phyloP scores from a whole-genome alignment of 2,888 invertebrate genomes.

The Junonia oenone region DNA sequence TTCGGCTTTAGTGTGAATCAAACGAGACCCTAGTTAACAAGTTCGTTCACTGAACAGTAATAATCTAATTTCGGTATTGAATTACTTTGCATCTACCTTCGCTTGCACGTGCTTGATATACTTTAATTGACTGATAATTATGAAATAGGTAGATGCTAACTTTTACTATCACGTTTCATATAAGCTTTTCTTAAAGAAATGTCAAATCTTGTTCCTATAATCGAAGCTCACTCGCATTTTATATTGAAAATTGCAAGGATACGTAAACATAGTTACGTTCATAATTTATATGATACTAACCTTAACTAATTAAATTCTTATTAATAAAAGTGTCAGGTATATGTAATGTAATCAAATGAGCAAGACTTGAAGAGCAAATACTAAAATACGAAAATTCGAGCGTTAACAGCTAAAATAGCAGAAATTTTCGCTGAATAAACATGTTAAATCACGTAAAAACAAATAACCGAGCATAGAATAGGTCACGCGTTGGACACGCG shows the following conservation, averaged over 20 bases:
- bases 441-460: conserved; percentile 71
- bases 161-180: neutral
- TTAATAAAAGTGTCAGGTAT: no score
- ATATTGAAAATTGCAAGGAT: neutral
- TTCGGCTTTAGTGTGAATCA: conserved; percentile 6
- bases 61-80: conserved; percentile 32
- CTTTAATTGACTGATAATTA: conserved; percentile 17
- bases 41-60: conserved; percentile 30
- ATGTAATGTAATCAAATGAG: no score
- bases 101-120: conserved; percentile 29
- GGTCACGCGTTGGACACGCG: conserved; percentile 50
- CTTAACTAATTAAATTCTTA: no score
- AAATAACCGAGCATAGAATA: conserved; percentile 52
- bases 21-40: conserved; percentile 7
- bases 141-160: neutral
- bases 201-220: neutral
- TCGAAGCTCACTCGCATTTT: no score
- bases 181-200: neutral
- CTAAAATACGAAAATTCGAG: neutral
- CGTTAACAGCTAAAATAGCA: neutral
- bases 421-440: conserved; percentile 43
- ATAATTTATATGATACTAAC: no score
- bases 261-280: neutral
- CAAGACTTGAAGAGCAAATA: neutral
- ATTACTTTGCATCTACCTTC: conserved; percentile 22